Evolutionary conservation across 2,888 invertebrate genomes (phyloP), one percentile per base, ranked within the genome.

Genomic region (Polymixis flavicincta): DNA sequence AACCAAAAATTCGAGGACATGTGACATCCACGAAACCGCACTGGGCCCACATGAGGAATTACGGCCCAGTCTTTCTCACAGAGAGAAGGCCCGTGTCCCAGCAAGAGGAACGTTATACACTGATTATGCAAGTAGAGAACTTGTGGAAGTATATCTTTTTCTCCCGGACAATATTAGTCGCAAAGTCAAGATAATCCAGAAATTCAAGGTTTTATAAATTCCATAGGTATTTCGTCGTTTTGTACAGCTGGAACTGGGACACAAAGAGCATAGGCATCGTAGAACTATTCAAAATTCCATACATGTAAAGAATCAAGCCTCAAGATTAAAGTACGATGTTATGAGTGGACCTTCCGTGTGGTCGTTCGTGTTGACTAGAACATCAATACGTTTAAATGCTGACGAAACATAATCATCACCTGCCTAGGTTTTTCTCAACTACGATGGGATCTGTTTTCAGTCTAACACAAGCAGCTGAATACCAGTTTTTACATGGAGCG

Each of bases 241-340:
- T 37, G 25, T 28, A 17, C 28, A 28, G 17, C 4, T 52, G 22
- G 25, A 14, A 14, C 28, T 52, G n/a, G 19, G 11, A 45, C 14
- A 48, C 1, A 19, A 50, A 17, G 73, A 28, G 7, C 14, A 28
- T 19, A 3, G n/a, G n/a, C 28, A 48, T 25, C 4, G 48, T 55
- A 32, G 25, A 45, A 37, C 3, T 59, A 60, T 75, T n/a, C 1
- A 59, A 11, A 74, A 48, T n/a, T n/a, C n/a, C n/a, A n/a, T n/a
- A n/a, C n/a, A n/a, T n/a, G n/a, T n/a, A 22, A 37, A 19, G 6
- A 73, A 9, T 14, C 22, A 17, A 45, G 19, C 48, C 17, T 25
- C 4, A 25, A 28, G 42, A 42, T n/a, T 54, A 37, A 25, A 57
- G 32, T 19, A 32, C 14, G 11, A 13, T 73, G 17, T 72, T 45